These are phyloP conservation scores for Acleris laterana DNA, from an alignment of 2,888 invertebrate genomes.

Conservation along the genomic window DNA sequence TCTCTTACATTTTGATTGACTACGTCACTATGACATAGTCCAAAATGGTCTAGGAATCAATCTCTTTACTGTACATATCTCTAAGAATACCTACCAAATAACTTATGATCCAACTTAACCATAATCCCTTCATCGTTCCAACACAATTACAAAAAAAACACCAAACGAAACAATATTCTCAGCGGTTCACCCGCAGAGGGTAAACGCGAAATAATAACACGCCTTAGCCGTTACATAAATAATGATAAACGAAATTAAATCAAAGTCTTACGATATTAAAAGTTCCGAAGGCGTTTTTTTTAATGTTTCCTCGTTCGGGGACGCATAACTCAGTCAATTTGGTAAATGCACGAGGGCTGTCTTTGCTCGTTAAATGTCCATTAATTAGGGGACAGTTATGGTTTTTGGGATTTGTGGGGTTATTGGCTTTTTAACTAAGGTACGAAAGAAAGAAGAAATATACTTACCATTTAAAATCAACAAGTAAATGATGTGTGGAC, in stretches of 20 bases:
- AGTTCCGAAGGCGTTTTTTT: conserved; percentile 78
- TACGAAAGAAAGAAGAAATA: too few relatives aligned
- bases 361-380: conserved; percentile 59
- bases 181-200: background rate
- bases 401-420: conserved; percentile 41
- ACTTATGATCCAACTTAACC: too few relatives aligned
- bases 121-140: too few relatives aligned
- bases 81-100: too few relatives aligned
- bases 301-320: conserved; percentile 80
- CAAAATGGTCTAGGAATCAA: too few relatives aligned
- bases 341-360: conserved; percentile 75
- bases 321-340: conserved; percentile 82
- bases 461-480: too few relatives aligned
- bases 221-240: conserved; percentile 82
- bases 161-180: background rate
- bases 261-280: conserved; percentile 84
- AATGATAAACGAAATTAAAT: conserved; percentile 84
- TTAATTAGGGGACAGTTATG: conserved; percentile 64
- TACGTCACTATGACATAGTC: too few relatives aligned
- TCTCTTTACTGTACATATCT: too few relatives aligned
- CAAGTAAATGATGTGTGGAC: too few relatives aligned
- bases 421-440: conserved; percentile 3
- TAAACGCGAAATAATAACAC: conserved; percentile 65
- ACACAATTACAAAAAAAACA: too few relatives aligned
- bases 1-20: too few relatives aligned